These are phyloP conservation scores for Xiphophorus maculatus DNA, from an alignment of 2,113 vertebrate species.

Conservation along the genomic window DNA sequence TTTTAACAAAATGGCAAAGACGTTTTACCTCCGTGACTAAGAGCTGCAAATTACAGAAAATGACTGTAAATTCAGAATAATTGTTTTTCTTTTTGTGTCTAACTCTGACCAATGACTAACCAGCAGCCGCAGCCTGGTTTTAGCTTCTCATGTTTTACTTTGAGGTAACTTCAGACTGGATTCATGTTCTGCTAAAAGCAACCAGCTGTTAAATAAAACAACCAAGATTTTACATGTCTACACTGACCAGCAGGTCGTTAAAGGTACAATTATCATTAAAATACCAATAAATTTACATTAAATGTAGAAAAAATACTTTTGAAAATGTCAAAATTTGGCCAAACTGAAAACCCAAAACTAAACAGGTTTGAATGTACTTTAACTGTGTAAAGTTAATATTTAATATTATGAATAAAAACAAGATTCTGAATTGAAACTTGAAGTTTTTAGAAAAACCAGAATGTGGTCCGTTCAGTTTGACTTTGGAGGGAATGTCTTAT, in stretches of 20 bases:
- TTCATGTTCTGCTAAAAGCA: neutral
- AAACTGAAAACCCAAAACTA: too few relatives aligned
- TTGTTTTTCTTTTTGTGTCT: neutral
- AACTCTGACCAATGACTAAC: constrained; percentile 1
- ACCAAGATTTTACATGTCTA: neutral
- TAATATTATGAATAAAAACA: too few relatives aligned
- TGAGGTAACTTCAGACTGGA: neutral
- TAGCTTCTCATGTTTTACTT: neutral
- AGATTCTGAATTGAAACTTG: too few relatives aligned
- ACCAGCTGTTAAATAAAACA: neutral
- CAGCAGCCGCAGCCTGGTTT: neutral
- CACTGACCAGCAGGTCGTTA: neutral
- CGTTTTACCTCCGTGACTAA: constrained; percentile 2
- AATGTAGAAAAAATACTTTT: too few relatives aligned
- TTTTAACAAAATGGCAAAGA: constrained; percentile 8
- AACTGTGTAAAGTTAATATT: too few relatives aligned
- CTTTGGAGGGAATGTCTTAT: too few relatives aligned
- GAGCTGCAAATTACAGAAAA: constrained; percentile 23
- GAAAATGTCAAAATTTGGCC: too few relatives aligned
- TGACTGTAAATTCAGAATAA: neutral
- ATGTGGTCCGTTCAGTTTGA: too few relatives aligned
- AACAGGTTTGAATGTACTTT: too few relatives aligned
- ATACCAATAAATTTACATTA: too few relatives aligned
- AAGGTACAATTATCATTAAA: too few relatives aligned
- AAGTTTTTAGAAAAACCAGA: too few relatives aligned